These are phyloP conservation scores for Epizoanthus ramosus DNA, from an alignment of 92 coral and sea anemone genomes.

Conservation along the genomic window DNA sequence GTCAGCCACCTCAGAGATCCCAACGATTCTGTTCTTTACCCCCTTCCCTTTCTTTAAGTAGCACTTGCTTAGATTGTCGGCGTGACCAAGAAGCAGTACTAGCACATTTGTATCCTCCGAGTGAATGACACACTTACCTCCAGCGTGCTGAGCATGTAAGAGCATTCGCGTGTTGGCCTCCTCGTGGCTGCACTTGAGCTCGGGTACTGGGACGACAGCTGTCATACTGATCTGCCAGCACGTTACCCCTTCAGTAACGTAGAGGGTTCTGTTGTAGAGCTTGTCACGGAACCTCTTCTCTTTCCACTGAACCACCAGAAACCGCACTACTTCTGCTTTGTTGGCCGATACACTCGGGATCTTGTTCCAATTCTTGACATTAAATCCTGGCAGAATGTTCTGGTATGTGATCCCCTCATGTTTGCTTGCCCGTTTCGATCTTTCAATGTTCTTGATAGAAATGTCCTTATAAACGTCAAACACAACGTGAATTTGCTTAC, in stretches of 20 bases:
- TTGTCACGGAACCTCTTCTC: constrained; percentile 7
- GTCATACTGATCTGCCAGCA: constrained; percentile 42
- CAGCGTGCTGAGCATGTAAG: constrained; percentile 25
- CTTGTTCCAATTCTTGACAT: constrained; percentile 39
- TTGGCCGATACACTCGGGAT: constrained; percentile 41
- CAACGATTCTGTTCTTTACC: constrained; percentile 38
- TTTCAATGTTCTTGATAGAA: not conserved
- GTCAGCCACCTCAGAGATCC: constrained; percentile 41
- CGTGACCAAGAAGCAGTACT: constrained; percentile 30
- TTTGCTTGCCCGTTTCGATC: constrained; percentile 19
- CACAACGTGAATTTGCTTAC: constrained; percentile 30
- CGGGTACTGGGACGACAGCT: constrained; percentile 28
- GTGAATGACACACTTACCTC: constrained; percentile 6
- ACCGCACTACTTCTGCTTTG: constrained; percentile 41
- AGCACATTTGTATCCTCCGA: not conserved
- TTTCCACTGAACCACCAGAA: constrained; percentile 42
- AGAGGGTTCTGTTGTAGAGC: constrained; percentile 34
- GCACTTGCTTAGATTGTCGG: constrained; percentile 14
- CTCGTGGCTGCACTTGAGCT: constrained; percentile 39
- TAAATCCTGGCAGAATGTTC: constrained; percentile 32
- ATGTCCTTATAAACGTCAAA: constrained; percentile 45
- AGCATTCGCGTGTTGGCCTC: constrained; percentile 42
- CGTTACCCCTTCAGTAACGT: constrained; percentile 39
- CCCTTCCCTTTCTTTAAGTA: constrained; percentile 42
- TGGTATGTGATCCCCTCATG: constrained; percentile 18